Conservation (phyloP, 2,797 vertebrate genomes). For the Okamejei kenojei region DNA sequence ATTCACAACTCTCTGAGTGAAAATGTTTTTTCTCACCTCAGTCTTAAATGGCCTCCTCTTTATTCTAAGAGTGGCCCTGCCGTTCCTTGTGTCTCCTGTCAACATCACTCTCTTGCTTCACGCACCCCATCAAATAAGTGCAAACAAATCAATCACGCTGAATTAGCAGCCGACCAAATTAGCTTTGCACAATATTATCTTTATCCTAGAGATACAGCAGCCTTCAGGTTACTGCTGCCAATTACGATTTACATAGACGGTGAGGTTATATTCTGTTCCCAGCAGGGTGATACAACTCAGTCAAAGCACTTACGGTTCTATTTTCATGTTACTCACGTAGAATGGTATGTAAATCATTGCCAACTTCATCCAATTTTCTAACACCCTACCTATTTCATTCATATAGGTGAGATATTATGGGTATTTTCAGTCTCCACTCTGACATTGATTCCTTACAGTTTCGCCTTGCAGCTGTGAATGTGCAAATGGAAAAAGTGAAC, state of each 20-base stretch:
- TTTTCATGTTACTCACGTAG: neutral
- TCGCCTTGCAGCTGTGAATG: neutral
- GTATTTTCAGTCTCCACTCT: neutral
- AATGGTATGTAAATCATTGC: conserved; percentile 9
- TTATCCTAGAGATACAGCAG: neutral
- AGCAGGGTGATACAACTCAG: conserved; percentile 11
- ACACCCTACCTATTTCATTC: neutral
- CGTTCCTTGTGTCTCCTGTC: too few species aligned
- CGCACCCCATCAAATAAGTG: neutral
- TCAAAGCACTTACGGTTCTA: conserved; percentile 5
- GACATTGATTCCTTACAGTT: neutral
- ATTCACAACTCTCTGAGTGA: too few species aligned
- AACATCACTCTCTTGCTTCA: neutral
- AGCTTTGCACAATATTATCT: neutral
- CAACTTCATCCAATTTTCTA: neutral
- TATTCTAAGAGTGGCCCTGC: too few species aligned
- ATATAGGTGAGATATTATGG: neutral
- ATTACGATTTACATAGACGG: neutral
- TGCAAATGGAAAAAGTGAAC: neutral
- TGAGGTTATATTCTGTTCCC: neutral
- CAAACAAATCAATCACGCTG: neutral
- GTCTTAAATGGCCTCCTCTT: too few species aligned
- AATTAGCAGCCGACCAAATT: neutral
- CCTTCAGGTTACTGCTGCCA: neutral
- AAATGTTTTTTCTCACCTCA: too few species aligned